Conservation (phyloP, 1,140 invertebrate species). For the Pseudomyrmex dendroicus region DNA sequence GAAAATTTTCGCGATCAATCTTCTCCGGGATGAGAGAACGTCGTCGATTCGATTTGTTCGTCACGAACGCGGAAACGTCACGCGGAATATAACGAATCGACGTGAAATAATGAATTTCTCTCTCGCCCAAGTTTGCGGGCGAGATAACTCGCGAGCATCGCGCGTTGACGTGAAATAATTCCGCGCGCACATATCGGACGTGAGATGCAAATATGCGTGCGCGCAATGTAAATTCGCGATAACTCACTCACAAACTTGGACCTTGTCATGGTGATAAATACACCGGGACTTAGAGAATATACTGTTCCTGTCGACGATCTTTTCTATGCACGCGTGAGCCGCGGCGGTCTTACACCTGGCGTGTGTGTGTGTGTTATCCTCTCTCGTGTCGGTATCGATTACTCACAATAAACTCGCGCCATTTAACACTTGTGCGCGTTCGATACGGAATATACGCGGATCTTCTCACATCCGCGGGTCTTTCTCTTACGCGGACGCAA, state of each 20-base stretch:
- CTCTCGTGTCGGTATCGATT: slow-evolving; percentile 48
- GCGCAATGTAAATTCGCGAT: slow-evolving; percentile 46
- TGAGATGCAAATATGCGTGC: slow-evolving; percentile 9
- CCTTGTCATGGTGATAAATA: slow-evolving; percentile 50
- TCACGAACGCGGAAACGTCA: slow-evolving; percentile 3
- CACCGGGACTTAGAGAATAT: slow-evolving; percentile 42
- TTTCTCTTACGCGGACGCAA: not conserved
- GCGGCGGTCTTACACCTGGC: slow-evolving; percentile 20
- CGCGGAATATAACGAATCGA: slow-evolving; percentile 28
- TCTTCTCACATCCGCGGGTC: not conserved
- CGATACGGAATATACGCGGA: slow-evolving; percentile 1
- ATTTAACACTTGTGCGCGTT: slow-evolving; percentile 54
- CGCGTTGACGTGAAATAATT: slow-evolving; percentile 49
- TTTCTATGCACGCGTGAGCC: slow-evolving; percentile 49
- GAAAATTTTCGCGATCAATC: no score
- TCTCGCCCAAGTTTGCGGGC: not conserved
- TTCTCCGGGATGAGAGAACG: not conserved
- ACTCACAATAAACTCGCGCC: slow-evolving; percentile 55
- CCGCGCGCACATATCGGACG: not conserved
- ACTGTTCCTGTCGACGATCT: slow-evolving; percentile 45
- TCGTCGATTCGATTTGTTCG: not conserved
- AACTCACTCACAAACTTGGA: slow-evolving; percentile 28
- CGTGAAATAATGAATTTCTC: not conserved
- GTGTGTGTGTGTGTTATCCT: not conserved
- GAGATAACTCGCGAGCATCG: slow-evolving; percentile 11